phyloP scores from a whole-genome alignment of 23 tunicate species.

The Trididemnum nubilum region DNA sequence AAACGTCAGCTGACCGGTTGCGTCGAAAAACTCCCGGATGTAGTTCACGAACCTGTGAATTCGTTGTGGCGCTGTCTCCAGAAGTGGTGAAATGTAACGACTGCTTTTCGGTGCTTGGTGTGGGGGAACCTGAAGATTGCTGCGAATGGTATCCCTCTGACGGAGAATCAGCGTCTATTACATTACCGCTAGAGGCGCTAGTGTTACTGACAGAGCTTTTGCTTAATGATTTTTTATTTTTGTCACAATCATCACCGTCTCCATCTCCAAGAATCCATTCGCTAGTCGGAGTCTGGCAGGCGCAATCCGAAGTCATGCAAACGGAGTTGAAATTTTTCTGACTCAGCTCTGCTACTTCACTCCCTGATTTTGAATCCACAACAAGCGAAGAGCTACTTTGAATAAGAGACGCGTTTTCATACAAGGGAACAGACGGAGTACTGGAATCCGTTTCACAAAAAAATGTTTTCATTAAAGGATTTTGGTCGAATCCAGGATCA shows the following conservation, averaged over 20 bases:
- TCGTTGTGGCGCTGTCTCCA: slow-evolving; percentile 5
- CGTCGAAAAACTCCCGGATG: slow-evolving; percentile 13
- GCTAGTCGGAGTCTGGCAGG: slow-evolving; percentile 47
- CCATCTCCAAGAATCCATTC: slow-evolving; percentile 12
- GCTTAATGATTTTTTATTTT: neutral
- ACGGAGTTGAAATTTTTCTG: neutral
- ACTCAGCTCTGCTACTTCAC: neutral
- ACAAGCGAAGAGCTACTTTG: neutral
- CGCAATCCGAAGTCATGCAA: slow-evolving; percentile 27
- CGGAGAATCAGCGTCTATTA: slow-evolving; percentile 44
- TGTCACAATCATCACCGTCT: neutral
- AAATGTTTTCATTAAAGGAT: neutral
- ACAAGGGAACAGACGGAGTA: neutral
- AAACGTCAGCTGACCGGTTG: slow-evolving; percentile 43
- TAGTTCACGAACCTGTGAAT: slow-evolving; percentile 7
- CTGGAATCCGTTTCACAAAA: neutral
- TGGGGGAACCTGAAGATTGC: slow-evolving; percentile 93
- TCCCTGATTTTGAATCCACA: neutral
- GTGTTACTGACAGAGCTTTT: slow-evolving; percentile 1
- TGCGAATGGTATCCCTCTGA: slow-evolving; percentile 95
- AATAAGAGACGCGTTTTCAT: neutral
- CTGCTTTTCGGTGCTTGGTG: slow-evolving; percentile 67
- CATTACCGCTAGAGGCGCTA: slow-evolving; percentile 37
- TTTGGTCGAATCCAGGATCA: slow-evolving; percentile 63
- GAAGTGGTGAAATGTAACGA: slow-evolving; percentile 53